Evolutionary conservation across 2,113 vertebrate genomes (phyloP).

Genomic region (Vidua macroura): DNA sequence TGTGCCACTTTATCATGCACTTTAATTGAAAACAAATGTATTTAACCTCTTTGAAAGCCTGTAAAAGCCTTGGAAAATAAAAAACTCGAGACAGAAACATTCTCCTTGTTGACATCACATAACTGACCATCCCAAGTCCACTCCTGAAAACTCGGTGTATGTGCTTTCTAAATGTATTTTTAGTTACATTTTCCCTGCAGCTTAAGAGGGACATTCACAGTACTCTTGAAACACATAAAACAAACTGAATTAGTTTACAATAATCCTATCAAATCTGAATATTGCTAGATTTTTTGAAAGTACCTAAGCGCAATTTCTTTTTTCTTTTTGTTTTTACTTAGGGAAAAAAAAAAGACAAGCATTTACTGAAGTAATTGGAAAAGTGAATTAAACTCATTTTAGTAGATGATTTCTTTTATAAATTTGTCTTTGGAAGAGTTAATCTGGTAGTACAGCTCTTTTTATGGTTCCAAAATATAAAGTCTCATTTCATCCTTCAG

Average conservation of each 20-base stretch:
- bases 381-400: neutral
- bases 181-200: neutral
- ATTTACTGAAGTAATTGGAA: neutral
- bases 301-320: neutral
- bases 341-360: neutral
- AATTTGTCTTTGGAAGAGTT: neutral
- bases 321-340: neutral
- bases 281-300: neutral
- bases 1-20: neutral
- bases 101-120: neutral
- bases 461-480: neutral
- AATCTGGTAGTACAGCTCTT: neutral
- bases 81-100: too few relatives aligned
- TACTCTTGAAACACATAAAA: neutral
- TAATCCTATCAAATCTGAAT: neutral
- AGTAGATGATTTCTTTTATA: neutral
- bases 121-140: neutral
- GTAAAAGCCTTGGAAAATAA: neutral
- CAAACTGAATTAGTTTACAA: neutral
- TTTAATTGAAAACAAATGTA: neutral
- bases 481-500: neutral
- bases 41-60: neutral
- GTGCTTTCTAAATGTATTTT: neutral
- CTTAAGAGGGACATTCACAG: neutral
- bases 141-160: neutral